phyloP scores from a whole-genome alignment of 2,888 invertebrate genomes.

The Oxytorus armatus region DNA sequence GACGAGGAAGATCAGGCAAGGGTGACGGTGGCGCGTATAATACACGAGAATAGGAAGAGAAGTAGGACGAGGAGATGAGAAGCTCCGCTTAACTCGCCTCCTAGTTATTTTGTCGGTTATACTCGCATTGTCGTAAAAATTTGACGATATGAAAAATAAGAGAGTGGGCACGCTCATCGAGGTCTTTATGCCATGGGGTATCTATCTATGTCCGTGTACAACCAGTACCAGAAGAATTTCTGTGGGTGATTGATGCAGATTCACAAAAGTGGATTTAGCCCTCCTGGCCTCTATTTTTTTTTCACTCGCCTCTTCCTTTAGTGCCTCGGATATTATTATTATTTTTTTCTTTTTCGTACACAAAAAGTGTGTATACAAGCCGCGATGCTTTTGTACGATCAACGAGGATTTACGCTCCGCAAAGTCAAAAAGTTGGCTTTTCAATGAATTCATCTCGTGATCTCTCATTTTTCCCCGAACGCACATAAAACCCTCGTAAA shows the following conservation, averaged over 20 bases:
- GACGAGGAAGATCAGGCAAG: not conserved
- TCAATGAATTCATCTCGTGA: slow-evolving; percentile 16
- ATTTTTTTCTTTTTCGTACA: not conserved
- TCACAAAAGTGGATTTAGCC: slow-evolving; percentile 47
- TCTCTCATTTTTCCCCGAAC: not conserved
- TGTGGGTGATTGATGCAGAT: slow-evolving; percentile 54
- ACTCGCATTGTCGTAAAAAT: slow-evolving; percentile 31
- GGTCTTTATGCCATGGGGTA: not conserved
- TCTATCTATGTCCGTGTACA: not conserved
- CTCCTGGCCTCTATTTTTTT: slow-evolving; percentile 25
- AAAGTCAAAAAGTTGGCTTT: slow-evolving; percentile 34
- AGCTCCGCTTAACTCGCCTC: slow-evolving; percentile 6
- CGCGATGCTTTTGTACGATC: slow-evolving; percentile 5
- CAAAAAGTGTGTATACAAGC: not conserved
- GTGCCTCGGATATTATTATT: not conserved
- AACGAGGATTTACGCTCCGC: not conserved
- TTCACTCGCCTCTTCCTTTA: not conserved
- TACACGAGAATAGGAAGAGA: slow-evolving; percentile 13
- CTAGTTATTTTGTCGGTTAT: slow-evolving; percentile 25
- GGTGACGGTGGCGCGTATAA: not conserved
- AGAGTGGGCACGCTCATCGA: not conserved
- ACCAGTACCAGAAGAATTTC: slow-evolving; percentile 4
- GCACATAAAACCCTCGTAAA: slow-evolving; percentile 24
- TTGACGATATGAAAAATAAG: slow-evolving; percentile 21
- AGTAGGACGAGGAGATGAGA: slow-evolving; percentile 23